Conservation (phyloP, 1,140 invertebrate species). For the Homalodisca vitripennis region DNA sequence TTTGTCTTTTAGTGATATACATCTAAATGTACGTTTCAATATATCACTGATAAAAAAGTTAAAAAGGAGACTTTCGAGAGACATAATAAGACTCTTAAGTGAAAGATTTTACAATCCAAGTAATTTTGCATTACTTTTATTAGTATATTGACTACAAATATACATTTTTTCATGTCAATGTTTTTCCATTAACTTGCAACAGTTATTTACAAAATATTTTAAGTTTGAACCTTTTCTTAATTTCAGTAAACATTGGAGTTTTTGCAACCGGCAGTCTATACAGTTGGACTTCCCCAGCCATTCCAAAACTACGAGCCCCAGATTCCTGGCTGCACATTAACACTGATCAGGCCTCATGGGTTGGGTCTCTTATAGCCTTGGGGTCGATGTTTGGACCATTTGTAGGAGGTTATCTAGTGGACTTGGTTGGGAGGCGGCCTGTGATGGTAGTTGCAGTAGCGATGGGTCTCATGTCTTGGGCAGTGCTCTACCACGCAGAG, state of each 20-base stretch:
- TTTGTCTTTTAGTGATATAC: too few relatives aligned
- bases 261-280: constrained; percentile 62
- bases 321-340: constrained; percentile 26
- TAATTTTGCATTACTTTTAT: too few relatives aligned
- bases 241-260: constrained; percentile 65
- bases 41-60: too few relatives aligned
- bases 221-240: too few relatives aligned
- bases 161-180: too few relatives aligned
- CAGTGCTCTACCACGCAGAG: not conserved
- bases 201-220: too few relatives aligned
- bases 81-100: too few relatives aligned
- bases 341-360: constrained; percentile 23
- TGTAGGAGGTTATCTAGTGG: not conserved
- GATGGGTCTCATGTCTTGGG: not conserved
- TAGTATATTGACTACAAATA: too few relatives aligned
- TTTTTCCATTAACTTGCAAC: too few relatives aligned
- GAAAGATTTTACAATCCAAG: too few relatives aligned
- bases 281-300: constrained; percentile 73
- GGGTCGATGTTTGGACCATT: constrained; percentile 21
- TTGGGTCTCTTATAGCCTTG: constrained; percentile 13
- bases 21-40: too few relatives aligned
- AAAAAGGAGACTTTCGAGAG: too few relatives aligned
- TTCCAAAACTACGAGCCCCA: constrained; percentile 54
- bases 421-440: constrained; percentile 10
- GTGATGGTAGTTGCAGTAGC: not conserved